A percentile compares a stretch with the other conserved stretches of the same genome.
Conservation (phyloP, 2,113 vertebrate genomes). For the Lepidothrix coronata region DNA sequence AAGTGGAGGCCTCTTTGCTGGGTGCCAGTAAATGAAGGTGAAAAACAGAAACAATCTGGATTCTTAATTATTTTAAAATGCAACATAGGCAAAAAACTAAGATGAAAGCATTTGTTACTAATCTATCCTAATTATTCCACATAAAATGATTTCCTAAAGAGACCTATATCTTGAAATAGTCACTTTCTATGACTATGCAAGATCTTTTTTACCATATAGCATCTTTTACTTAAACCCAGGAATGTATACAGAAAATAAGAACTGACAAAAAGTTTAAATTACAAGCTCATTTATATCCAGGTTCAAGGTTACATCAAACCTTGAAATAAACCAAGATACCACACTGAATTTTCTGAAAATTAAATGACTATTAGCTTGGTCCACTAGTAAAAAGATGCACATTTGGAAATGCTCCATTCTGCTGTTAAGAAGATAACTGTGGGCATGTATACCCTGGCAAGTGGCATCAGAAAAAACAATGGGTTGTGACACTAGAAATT, state of each 20-base stretch:
- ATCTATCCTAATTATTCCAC: slow-evolving; percentile 77
- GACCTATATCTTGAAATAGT: not conserved
- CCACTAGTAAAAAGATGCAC: not conserved
- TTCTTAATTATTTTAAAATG: slow-evolving; percentile 78
- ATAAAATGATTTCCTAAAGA: slow-evolving; percentile 73
- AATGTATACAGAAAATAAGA: not conserved
- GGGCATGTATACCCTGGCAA: not conserved
- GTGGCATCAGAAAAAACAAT: not conserved
- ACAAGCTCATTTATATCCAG: not conserved
- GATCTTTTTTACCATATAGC: not conserved
- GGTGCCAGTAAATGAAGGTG: slow-evolving; percentile 77
- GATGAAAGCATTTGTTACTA: slow-evolving; percentile 79
- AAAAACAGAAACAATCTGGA: slow-evolving; percentile 80
- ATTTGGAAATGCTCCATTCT: not conserved
- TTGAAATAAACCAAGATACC: not conserved
- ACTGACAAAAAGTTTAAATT: not conserved
- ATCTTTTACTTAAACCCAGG: not conserved
- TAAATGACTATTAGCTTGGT: not conserved
- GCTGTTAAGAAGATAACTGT: not conserved
- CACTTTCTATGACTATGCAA: not conserved
- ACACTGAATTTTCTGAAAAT: not conserved
- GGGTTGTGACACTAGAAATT: not conserved
- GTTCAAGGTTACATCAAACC: not conserved
- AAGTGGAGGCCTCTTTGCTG: slow-evolving; percentile 77
- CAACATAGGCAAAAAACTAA: slow-evolving; percentile 68